Evolutionary conservation across 2,797 vertebrate species (phyloP).

Genomic region (Alectoris magna): DNA sequence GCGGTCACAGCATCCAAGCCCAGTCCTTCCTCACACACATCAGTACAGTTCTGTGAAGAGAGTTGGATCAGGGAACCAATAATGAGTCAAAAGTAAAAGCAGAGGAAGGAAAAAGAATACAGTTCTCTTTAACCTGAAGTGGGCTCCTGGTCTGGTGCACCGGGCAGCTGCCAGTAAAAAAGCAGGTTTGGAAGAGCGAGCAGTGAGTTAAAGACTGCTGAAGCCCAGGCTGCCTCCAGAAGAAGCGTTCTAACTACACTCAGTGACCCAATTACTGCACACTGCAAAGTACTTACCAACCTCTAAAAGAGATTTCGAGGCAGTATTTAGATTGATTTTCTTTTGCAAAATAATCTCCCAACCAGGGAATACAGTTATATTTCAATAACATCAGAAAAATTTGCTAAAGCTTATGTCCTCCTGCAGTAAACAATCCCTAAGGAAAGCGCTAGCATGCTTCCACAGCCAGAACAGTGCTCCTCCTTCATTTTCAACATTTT

Average conservation of each 20-base stretch:
- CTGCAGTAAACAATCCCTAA: neutral
- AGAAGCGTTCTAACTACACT: neutral
- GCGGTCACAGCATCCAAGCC: neutral
- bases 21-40: neutral
- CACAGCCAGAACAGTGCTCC: neutral
- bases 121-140: neutral
- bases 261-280: neutral
- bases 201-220: neutral
- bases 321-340: conserved; percentile 27
- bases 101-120: neutral
- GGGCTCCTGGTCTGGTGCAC: neutral
- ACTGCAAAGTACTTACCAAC: neutral
- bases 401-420: neutral
- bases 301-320: neutral
- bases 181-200: neutral
- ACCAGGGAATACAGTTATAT: neutral
- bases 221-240: neutral
- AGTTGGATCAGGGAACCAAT: neutral
- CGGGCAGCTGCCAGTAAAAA: neutral
- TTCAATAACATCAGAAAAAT: neutral
- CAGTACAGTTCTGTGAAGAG: neutral
- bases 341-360: neutral
- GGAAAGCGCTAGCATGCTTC: neutral
- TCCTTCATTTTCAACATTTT: neutral
- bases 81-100: neutral